Evolutionary conservation across 2,888 invertebrate genomes (phyloP).

Genomic region (Polia nebulosa): DNA sequence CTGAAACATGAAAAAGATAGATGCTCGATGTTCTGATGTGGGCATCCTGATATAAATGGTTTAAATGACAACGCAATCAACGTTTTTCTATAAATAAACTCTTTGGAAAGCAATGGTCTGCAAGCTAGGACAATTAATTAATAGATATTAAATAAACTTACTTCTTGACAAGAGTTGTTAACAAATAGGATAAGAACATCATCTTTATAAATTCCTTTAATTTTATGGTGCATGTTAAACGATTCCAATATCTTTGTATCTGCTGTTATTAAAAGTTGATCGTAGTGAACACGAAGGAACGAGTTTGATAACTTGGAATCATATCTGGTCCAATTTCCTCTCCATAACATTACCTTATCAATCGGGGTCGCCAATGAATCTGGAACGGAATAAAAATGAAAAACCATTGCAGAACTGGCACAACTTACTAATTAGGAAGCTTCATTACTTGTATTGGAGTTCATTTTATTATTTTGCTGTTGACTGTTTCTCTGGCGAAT

Average conservation of each 20-base stretch:
- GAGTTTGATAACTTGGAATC: constrained; percentile 65
- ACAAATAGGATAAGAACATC: constrained; percentile 81
- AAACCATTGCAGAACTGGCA: not conserved
- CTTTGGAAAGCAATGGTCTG: not conserved
- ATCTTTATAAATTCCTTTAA: constrained; percentile 83
- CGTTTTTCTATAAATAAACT: no score
- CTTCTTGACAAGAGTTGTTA: constrained; percentile 69
- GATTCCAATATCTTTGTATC: constrained; percentile 80
- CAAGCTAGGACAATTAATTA: not conserved
- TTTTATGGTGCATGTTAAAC: constrained; percentile 77
- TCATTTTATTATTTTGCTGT: constrained; percentile 43
- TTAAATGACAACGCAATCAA: no score
- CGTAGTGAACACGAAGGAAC: constrained; percentile 74
- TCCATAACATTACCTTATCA: constrained; percentile 82
- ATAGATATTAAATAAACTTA: constrained; percentile 61
- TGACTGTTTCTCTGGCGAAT: not conserved
- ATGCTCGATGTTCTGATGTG: not conserved
- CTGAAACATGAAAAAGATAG: constrained; percentile 63
- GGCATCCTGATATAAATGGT: not conserved
- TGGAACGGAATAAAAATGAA: constrained; percentile 49
- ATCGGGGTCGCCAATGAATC: constrained; percentile 74
- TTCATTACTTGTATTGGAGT: constrained; percentile 29
- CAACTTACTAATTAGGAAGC: not conserved
- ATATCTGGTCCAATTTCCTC: constrained; percentile 77
- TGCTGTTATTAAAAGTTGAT: constrained; percentile 79